Conservation (phyloP, 2,888 invertebrate species). For the Drosophila heteroneura region DNA sequence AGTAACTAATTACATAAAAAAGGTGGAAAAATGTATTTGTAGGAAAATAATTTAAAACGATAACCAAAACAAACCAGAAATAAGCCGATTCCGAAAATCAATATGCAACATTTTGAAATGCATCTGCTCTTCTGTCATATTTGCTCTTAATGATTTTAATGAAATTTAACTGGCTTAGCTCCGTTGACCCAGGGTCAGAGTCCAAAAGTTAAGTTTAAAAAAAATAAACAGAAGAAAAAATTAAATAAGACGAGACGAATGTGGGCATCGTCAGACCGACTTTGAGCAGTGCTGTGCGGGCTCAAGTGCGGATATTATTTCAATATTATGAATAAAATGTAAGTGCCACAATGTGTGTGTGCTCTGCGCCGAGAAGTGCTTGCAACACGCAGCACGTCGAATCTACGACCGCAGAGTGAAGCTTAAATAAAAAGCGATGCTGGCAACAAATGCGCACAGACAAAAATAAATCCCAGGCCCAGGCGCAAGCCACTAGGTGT, state of each 20-base stretch:
- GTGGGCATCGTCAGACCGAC: conserved; percentile 9
- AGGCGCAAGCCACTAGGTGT: conserved; percentile 5
- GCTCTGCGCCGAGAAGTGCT: conserved; percentile 32
- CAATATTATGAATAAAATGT: conserved; percentile 62
- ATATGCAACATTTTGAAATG: background rate
- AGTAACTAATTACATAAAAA: background rate
- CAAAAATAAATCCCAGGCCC: conserved; percentile 59
- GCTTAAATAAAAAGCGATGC: conserved; percentile 30
- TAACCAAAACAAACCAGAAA: background rate
- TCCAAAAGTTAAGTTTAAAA: background rate
- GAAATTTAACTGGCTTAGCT: background rate
- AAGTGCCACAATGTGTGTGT: conserved; percentile 42
- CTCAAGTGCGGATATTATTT: conserved; percentile 54
- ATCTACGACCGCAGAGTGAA: conserved; percentile 39
- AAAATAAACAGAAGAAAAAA: background rate
- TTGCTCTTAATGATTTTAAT: background rate
- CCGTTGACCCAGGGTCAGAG: background rate
- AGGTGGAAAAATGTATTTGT: background rate
- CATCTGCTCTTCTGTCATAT: background rate
- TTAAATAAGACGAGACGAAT: background rate
- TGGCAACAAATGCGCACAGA: conserved; percentile 26
- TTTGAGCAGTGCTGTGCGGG: conserved; percentile 23
- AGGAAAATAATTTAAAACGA: background rate
- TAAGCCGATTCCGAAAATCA: background rate
- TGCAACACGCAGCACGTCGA: conserved; percentile 45